Conservation (phyloP, 2,888 invertebrate species). For the Rotaria socialis region DNA sequence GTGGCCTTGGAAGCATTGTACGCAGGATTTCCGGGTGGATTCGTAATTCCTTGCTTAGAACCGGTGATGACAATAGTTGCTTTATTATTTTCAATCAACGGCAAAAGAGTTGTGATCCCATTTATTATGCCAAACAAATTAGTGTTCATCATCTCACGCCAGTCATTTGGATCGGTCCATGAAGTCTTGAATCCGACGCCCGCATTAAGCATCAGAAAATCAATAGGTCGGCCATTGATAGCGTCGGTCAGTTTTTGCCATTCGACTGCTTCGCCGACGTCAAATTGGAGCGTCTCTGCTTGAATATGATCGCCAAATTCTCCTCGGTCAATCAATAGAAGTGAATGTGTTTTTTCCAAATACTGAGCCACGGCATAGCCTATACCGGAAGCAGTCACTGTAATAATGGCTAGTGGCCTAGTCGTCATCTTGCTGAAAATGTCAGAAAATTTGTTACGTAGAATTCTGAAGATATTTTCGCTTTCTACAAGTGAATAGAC, state of each 20-base stretch:
- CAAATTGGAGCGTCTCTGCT: neutral
- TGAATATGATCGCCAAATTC: neutral
- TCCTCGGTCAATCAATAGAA: neutral
- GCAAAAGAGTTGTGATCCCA: neutral
- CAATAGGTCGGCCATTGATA: slow-evolving; percentile 17
- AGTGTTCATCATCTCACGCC: neutral
- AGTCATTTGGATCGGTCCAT: neutral
- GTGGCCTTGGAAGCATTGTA: slow-evolving; percentile 12
- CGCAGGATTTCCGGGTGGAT: slow-evolving; percentile 34
- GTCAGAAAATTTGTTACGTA: neutral
- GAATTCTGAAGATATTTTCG: too few species aligned
- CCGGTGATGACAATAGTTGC: slow-evolving; percentile 27
- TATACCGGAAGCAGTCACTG: neutral
- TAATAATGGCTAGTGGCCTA: slow-evolving; percentile 18
- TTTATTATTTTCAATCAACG: neutral
- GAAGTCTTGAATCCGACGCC: neutral
- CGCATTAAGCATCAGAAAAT: slow-evolving; percentile 16
- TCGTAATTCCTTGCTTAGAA: slow-evolving; percentile 28
- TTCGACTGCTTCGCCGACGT: neutral
- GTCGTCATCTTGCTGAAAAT: neutral
- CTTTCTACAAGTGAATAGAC: too few species aligned
- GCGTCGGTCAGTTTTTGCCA: neutral
- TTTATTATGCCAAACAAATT: slow-evolving; percentile 7
- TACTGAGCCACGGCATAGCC: slow-evolving; percentile 19
- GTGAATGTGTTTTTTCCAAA: neutral